Evolutionary conservation across 2,113 vertebrate genomes (phyloP).

Genomic region (Pterophyllum scalare): DNA sequence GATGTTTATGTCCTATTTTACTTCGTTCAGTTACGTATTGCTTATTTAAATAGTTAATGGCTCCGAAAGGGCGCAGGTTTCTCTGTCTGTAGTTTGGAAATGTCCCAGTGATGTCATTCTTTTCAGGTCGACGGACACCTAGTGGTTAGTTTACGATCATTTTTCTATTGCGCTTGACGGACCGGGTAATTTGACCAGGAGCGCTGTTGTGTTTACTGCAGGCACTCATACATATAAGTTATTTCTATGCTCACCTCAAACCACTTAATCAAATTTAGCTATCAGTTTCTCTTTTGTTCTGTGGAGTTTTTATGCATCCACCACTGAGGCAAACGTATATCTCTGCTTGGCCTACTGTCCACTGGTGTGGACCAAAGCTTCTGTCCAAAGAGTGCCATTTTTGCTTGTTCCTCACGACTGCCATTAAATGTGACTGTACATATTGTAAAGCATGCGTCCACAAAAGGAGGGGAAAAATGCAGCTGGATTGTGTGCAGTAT

Average conservation of each 20-base stretch:
- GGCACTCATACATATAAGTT: not conserved
- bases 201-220: not conserved
- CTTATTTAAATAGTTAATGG: constrained; percentile 56
- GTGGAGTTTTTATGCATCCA: not conserved
- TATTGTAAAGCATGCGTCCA: not conserved
- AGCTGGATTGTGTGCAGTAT: rapidly evolving
- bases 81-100: constrained; percentile 26
- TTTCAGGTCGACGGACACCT: constrained; percentile 7
- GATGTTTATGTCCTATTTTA: too few species aligned
- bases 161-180: not conserved
- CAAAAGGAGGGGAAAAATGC: not conserved
- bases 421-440: not conserved
- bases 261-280: not conserved
- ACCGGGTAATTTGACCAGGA: not conserved
- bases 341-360: not conserved
- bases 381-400: not conserved
- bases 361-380: not conserved
- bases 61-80: constrained; percentile 26
- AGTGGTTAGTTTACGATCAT: not conserved
- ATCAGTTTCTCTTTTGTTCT: not conserved
- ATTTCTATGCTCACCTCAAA: not conserved
- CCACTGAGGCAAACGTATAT: not conserved
- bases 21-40: too few species aligned
- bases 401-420: not conserved
- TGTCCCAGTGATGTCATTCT: constrained; percentile 3